Conservation (phyloP, 2,797 vertebrate genomes). For the Sebastes trivittatus region DNA sequence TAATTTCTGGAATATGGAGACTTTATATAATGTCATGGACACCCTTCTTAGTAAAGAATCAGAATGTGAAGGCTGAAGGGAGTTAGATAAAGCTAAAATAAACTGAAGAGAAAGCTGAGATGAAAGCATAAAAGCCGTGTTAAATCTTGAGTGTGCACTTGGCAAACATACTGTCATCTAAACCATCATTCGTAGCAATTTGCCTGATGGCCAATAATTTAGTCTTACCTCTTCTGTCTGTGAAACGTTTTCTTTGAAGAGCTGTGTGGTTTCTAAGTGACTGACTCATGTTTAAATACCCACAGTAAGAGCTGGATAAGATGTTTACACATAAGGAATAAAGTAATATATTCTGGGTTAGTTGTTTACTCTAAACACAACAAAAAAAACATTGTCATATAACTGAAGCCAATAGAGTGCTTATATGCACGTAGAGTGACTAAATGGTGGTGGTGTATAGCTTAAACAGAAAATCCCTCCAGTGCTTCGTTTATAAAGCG, state of each 20-base stretch:
- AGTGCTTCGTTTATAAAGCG: background rate
- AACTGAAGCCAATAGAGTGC: background rate
- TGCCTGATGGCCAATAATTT: conserved; percentile 6
- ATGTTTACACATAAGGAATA: background rate
- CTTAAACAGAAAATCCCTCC: background rate
- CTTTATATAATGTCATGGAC: background rate
- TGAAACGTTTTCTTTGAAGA: background rate
- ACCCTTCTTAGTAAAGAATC: background rate
- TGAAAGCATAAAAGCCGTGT: conserved; percentile 12
- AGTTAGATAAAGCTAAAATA: conserved; percentile 9
- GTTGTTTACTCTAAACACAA: background rate
- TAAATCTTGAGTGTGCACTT: background rate
- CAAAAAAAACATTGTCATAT: background rate
- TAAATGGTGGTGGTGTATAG: background rate
- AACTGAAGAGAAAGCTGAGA: conserved; percentile 23
- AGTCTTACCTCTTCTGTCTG: background rate
- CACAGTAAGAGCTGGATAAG: background rate
- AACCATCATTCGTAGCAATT: conserved; percentile 2
- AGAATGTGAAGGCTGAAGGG: background rate
- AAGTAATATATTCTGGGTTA: background rate
- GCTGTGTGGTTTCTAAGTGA: background rate
- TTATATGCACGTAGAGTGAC: background rate
- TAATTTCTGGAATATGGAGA: conserved; percentile 10
- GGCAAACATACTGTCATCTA: conserved; percentile 15
- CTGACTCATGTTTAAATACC: background rate